Evolutionary conservation across 2,888 invertebrate species (phyloP).

Genomic region (Drosophila putrida): DNA sequence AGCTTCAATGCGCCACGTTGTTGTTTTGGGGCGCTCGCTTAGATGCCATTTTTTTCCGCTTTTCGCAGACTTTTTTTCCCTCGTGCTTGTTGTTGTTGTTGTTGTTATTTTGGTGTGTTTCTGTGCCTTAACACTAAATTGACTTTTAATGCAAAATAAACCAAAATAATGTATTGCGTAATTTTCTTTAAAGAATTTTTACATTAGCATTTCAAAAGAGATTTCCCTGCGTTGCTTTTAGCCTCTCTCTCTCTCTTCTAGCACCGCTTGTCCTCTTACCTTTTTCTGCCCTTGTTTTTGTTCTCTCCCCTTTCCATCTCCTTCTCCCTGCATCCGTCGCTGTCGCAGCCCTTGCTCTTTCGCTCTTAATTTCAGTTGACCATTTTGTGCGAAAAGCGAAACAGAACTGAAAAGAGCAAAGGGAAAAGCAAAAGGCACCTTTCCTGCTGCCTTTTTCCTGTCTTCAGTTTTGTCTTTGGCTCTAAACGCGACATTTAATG

Average conservation of each 20-base stretch:
- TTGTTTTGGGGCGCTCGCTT: slow-evolving; percentile 41
- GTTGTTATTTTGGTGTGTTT: slow-evolving; percentile 25
- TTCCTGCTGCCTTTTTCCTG: slow-evolving; percentile 41
- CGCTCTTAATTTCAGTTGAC: slow-evolving; percentile 61
- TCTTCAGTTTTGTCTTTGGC: slow-evolving; percentile 23
- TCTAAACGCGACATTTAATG: slow-evolving; percentile 79
- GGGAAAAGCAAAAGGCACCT: slow-evolving; percentile 57
- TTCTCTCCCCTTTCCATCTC: slow-evolving; percentile 18
- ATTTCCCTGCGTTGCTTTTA: slow-evolving; percentile 61
- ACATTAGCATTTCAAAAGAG: slow-evolving; percentile 83
- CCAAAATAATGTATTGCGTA: slow-evolving; percentile 83
- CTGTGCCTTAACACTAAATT: slow-evolving; percentile 79
- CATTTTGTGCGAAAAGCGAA: slow-evolving; percentile 46
- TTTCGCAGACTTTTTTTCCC: slow-evolving; percentile 37
- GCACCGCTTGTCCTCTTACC: slow-evolving; percentile 26
- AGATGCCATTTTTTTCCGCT: slow-evolving; percentile 46
- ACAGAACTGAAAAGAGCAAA: slow-evolving; percentile 25
- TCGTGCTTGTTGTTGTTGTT: slow-evolving; percentile 16
- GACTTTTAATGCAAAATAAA: slow-evolving; percentile 83
- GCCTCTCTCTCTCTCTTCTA: slow-evolving; percentile 30
- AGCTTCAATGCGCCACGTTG: slow-evolving; percentile 12
- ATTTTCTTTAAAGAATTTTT: slow-evolving; percentile 82
- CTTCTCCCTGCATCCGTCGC: slow-evolving; percentile 5
- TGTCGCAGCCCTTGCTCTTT: slow-evolving; percentile 18
- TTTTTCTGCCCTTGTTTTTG: slow-evolving; percentile 4